Evolutionary conservation across 35 echinoderm and acorn worm genomes (phyloP).

Genomic region (Heliocidaris erythrogramma): DNA sequence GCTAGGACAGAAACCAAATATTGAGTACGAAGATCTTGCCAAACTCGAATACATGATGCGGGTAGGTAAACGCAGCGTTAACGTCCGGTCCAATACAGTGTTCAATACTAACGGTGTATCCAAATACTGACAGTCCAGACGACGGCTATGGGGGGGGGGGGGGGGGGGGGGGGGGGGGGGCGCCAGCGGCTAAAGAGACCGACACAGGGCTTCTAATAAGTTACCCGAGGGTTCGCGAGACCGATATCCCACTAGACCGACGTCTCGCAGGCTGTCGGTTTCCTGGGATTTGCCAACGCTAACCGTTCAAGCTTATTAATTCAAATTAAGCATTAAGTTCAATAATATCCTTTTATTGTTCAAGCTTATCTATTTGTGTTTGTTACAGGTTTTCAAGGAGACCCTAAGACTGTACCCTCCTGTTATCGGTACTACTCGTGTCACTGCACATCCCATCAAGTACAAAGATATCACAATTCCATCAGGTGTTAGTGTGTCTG

Average conservation of each 20-base stretch:
- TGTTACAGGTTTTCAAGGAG: slow-evolving; percentile 61
- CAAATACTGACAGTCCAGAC: not conserved
- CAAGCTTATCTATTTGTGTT: not conserved
- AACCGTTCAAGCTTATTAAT: not conserved
- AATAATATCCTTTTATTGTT: not conserved
- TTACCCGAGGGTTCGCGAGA: too few relatives aligned
- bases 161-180: not conserved
- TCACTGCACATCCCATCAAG: not conserved
- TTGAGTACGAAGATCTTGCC: slow-evolving; percentile 32
- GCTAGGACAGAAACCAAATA: not conserved
- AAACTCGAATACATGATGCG: slow-evolving; percentile 42
- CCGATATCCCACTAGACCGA: not conserved
- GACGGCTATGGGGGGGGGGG: not conserved
- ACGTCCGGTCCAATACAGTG: not conserved
- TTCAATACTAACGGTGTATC: not conserved
- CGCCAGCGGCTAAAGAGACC: not conserved
- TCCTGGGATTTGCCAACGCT: not conserved
- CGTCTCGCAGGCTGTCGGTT: not conserved
- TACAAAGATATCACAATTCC: slow-evolving; percentile 52
- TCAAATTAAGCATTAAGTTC: not conserved
- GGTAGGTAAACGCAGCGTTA: not conserved
- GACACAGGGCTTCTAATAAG: too few relatives aligned
- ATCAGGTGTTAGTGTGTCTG: slow-evolving; percentile 31
- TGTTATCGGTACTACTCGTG: slow-evolving; percentile 41
- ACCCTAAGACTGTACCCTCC: slow-evolving; percentile 65